phyloP scores from a whole-genome alignment of 2,113 vertebrate genomes.

The Ophthalmolycus amberensis region DNA sequence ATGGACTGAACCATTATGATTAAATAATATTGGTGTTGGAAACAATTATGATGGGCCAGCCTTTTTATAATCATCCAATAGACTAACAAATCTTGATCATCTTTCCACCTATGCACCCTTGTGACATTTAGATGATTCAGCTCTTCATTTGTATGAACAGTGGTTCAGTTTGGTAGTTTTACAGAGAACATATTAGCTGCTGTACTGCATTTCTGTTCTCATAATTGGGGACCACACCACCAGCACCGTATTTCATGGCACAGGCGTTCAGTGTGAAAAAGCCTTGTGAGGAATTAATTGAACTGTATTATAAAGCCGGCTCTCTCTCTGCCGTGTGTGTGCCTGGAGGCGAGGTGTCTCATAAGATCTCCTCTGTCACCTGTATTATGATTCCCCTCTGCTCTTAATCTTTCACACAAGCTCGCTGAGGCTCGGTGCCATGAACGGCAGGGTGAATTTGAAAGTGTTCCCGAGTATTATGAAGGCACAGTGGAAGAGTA shows the following conservation, averaged over 20 bases:
- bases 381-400: slow-evolving; percentile 70
- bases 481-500: slow-evolving; percentile 46
- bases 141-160: background rate
- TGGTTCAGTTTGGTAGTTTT: slow-evolving; percentile 7
- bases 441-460: slow-evolving; percentile 60
- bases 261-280: slow-evolving; percentile 25
- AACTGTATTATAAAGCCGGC: slow-evolving; percentile 57
- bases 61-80: background rate
- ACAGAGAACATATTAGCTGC: background rate
- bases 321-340: slow-evolving; percentile 14
- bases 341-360: slow-evolving; percentile 57
- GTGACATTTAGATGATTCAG: background rate
- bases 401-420: slow-evolving; percentile 65
- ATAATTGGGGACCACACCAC: slow-evolving; percentile 7
- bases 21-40: background rate
- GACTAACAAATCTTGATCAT: background rate
- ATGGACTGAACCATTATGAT: background rate
- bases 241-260: slow-evolving; percentile 7
- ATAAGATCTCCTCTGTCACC: slow-evolving; percentile 63
- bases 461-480: slow-evolving; percentile 55
- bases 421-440: slow-evolving; percentile 45
- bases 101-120: background rate
- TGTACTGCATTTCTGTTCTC: background rate
- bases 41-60: background rate
- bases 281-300: slow-evolving; percentile 56